Evolutionary conservation across 1,140 invertebrate species (phyloP), one percentile per base, ranked within the genome.

Genomic region (Pantala flavescens): DNA sequence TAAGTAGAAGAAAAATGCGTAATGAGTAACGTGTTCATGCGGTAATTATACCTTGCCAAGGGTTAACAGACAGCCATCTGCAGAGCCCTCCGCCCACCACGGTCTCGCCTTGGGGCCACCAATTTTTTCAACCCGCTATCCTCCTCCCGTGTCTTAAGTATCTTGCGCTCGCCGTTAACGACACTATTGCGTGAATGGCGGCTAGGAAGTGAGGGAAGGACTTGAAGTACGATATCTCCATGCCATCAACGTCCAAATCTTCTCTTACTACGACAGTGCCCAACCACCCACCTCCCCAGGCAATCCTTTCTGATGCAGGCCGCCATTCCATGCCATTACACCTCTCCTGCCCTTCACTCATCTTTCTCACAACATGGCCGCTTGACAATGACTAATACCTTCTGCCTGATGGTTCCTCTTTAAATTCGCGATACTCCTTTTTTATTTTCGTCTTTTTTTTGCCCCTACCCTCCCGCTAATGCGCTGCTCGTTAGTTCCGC

Each of bases 381-480:
- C 49, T 63, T 63, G 49, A 63, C 49, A 63, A 63, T 63, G 49
- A 63, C 49, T 63, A 63, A 63, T 63, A 16, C n/a, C 49, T 63
- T 63, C 49, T 12, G 1, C 49, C n/a, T 63, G 49, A 63, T 63
- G 49, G 49, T 5, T 21, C 49, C 14, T 63, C 49, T 63, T 63
- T 63, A 63, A 63, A 63, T 63, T 63, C 49, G 49, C 49, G n/a
- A 63, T 63, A 63, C 49, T 63, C 49, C 49, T 63, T 63, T 19
- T 63, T 63, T 63, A 19, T 63, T 63, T 63, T 63, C 49, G 3
- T 3, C 12, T 7, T 19, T 36, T 36, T 63, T 63, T 63, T 12
- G 14, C 49, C 49, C 49, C 49, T 63, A 3, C n/a, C 49, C 49
- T 21, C 49, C 49, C 16, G 49, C 49, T 63, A 63, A 63, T 63